phyloP scores from a whole-genome alignment of 1,140 invertebrate genomes.

The Saccostrea glomerata region DNA sequence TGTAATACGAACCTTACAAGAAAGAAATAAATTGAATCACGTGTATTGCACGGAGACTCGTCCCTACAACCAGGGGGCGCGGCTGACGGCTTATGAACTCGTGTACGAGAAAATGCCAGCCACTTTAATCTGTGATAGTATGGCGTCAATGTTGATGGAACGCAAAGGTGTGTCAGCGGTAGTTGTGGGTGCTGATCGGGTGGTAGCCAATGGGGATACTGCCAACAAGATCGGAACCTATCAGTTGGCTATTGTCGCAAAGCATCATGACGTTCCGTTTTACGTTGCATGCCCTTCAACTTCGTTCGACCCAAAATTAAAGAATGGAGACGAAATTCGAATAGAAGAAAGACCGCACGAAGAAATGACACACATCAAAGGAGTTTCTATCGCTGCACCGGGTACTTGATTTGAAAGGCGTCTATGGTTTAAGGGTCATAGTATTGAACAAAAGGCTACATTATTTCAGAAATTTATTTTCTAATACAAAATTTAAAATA shows the following conservation, averaged over 20 bases:
- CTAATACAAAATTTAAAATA: too few species aligned
- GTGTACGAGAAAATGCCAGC: conserved; percentile 95
- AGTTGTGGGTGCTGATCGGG: conserved; percentile 80
- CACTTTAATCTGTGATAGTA: conserved; percentile 96
- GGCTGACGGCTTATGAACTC: conserved; percentile 97
- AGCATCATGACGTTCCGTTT: conserved; percentile 95
- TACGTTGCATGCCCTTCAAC: conserved; percentile 96
- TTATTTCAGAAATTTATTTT: not conserved
- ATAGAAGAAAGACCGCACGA: conserved; percentile 95
- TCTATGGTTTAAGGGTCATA: not conserved
- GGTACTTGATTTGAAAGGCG: conserved; percentile 77
- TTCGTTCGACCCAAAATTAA: conserved; percentile 91
- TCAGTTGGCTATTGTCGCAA: conserved; percentile 93
- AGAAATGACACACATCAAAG: conserved; percentile 94
- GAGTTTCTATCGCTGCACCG: conserved; percentile 89
- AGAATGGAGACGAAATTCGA: conserved; percentile 90
- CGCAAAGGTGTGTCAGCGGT: conserved; percentile 81
- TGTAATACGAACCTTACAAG: conserved; percentile 91
- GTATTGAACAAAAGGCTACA: too few species aligned
- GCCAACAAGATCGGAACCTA: conserved; percentile 99
- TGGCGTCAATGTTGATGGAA: conserved; percentile 94
- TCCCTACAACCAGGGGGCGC: conserved; percentile 96
- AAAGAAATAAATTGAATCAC: conserved; percentile 86
- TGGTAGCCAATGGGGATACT: conserved; percentile 97
- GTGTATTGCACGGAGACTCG: conserved; percentile 98